phyloP scores from a whole-genome alignment of 2,888 invertebrate species.

The Athripsodes cinereus region DNA sequence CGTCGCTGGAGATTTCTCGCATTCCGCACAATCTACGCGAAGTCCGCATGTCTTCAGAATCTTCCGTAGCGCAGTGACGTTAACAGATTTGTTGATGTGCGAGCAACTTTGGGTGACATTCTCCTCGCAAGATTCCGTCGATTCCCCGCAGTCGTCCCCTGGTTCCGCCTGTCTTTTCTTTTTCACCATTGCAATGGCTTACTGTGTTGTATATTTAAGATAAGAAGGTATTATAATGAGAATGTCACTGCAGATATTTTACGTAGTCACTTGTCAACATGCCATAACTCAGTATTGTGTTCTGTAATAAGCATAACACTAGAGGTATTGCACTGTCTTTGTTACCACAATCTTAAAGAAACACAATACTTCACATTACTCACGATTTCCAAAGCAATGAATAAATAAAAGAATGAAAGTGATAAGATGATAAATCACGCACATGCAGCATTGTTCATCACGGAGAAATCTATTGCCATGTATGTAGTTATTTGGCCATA shows the following conservation, averaged over 20 bases:
- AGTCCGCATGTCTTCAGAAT: conserved; percentile 47
- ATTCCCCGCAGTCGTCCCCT: conserved; percentile 56
- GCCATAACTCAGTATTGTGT: not conserved
- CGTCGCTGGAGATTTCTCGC: conserved; percentile 47
- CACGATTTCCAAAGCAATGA: not conserved
- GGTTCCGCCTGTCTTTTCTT: conserved; percentile 68
- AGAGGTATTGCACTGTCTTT: too few species aligned
- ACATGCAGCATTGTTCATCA: not conserved
- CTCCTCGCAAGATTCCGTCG: conserved; percentile 69
- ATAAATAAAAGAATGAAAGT: not conserved
- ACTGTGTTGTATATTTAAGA: not conserved
- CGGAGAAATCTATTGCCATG: not conserved
- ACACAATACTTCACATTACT: not conserved
- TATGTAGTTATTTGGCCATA: too few species aligned
- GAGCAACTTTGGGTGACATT: conserved; percentile 57
- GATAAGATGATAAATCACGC: conserved; percentile 2
- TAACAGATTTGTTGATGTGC: conserved; percentile 65
- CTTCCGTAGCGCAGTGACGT: conserved; percentile 55
- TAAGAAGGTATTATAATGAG: not conserved
- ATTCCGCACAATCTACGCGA: conserved; percentile 52
- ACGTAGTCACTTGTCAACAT: not conserved
- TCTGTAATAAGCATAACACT: not conserved
- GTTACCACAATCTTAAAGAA: not conserved
- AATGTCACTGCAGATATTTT: not conserved
- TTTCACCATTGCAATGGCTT: conserved; percentile 54